Conservation (phyloP, 2,797 vertebrate genomes). For the Bovichtus diacanthus region DNA sequence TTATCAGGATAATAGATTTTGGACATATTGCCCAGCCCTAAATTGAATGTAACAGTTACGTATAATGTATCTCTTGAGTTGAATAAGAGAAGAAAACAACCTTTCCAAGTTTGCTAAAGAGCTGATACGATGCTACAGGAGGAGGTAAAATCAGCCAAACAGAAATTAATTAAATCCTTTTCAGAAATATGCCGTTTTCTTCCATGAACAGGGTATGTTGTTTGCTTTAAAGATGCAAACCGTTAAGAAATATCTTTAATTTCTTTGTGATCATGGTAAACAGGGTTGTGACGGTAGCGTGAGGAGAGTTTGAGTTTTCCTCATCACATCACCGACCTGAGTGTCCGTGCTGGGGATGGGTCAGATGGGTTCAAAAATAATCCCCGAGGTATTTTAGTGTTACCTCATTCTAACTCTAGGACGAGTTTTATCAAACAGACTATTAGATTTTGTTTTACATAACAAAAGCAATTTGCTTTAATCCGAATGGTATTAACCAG, state of each 20-base stretch:
- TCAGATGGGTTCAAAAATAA: constrained; percentile 58
- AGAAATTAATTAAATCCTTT: no score
- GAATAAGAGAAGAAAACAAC: neutral
- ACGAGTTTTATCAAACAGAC: constrained; percentile 48
- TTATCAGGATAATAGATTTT: no score
- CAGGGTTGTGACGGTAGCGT: neutral
- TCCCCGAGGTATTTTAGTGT: constrained; percentile 52
- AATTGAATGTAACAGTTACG: neutral
- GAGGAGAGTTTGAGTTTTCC: constrained; percentile 18
- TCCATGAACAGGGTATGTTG: neutral
- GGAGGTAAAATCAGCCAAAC: no score
- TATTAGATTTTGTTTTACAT: constrained; percentile 58
- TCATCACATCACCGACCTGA: constrained; percentile 20
- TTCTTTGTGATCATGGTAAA: no score
- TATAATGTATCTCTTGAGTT: neutral
- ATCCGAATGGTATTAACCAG: constrained; percentile 64
- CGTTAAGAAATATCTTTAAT: neutral
- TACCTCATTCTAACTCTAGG: constrained; percentile 25
- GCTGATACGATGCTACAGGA: neutral
- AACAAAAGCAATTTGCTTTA: constrained; percentile 68
- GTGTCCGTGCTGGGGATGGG: constrained; percentile 14
- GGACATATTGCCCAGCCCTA: no score
- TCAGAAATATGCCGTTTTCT: neutral
- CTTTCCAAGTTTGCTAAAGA: neutral
- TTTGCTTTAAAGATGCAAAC: neutral